Evolutionary conservation across 2,113 vertebrate species (phyloP).

Genomic region (Scolopax mira): DNA sequence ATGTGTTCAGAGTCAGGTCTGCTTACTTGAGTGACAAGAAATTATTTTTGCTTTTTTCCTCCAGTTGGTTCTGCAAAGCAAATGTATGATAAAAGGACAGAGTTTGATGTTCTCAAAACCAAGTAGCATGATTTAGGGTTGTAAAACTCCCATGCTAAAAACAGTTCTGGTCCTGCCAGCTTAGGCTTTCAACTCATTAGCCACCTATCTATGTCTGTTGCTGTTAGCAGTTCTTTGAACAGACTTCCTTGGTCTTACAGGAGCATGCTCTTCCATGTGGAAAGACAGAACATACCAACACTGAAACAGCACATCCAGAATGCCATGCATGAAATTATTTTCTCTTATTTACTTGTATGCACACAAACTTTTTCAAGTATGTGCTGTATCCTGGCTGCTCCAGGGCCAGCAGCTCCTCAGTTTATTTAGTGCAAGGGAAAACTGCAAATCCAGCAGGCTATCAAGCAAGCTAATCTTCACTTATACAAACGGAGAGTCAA

Average conservation of each 20-base stretch:
- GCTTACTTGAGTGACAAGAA: neutral
- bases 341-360: neutral
- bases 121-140: neutral
- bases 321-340: neutral
- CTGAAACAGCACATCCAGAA: neutral
- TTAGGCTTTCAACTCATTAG: neutral
- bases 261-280: neutral
- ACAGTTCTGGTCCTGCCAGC: neutral
- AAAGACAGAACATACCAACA: neutral
- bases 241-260: neutral
- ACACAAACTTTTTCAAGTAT: neutral
- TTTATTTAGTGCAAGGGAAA: neutral
- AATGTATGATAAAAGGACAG: neutral
- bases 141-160: neutral
- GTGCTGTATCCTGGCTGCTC: neutral
- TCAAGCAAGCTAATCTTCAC: neutral
- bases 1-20: neutral
- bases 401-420: neutral
- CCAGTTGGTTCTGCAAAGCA: neutral
- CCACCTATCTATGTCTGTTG: neutral
- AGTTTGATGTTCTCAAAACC: neutral
- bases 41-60: neutral
- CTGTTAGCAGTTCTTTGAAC: neutral
- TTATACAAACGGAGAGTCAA: neutral
- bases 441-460: slow-evolving; percentile 18